Evolutionary conservation across 2,113 vertebrate species (phyloP), one percentile per base, ranked within the genome.

Genomic region (Neogobius melanostomus): DNA sequence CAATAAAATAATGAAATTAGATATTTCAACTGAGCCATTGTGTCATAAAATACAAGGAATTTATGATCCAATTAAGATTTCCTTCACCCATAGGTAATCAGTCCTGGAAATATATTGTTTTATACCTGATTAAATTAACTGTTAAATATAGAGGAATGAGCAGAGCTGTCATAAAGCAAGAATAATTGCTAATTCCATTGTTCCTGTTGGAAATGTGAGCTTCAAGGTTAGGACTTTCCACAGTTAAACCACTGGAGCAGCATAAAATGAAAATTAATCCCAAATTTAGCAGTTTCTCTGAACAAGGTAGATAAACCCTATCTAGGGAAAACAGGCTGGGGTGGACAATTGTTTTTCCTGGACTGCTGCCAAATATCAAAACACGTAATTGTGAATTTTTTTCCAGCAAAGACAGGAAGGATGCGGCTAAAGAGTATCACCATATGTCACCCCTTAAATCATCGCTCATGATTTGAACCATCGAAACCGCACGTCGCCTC

Each of bases 341-440:
- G 76, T 21, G 43, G 75, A 79, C 77, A 69, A 79, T 63, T 67
- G 84, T 81, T 85, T 88, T 81, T 83, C 54, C 83, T 87, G 84
- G 84, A 82, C 8, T 67, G 36, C 12, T 62, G 82, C 75, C 90
- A 91, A 16, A 1, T 0, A 71, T 62, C 60, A 79, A 72, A 52
- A 36, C 28, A 59, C 62, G 49, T 66, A 72, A 88, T 86, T 74
- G 76, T 76, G 69, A 84, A 83, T 85, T 82, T 59, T 21, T 36
- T 64, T 78, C 56, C 65, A 75, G 48, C 72, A 71, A 85, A 74
- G 75, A 62, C 80, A 74, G 82, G 86, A 90, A 75, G 82, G 86
- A 90, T 77, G 80, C 82, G 71, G 80, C 45, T 72, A 71, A 72
- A 68, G 51, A 46, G 66, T 56, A 63, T 66, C 63, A 62, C 69